Evolutionary conservation across 2,888 invertebrate genomes (phyloP).

Genomic region (Metalampra italica): DNA sequence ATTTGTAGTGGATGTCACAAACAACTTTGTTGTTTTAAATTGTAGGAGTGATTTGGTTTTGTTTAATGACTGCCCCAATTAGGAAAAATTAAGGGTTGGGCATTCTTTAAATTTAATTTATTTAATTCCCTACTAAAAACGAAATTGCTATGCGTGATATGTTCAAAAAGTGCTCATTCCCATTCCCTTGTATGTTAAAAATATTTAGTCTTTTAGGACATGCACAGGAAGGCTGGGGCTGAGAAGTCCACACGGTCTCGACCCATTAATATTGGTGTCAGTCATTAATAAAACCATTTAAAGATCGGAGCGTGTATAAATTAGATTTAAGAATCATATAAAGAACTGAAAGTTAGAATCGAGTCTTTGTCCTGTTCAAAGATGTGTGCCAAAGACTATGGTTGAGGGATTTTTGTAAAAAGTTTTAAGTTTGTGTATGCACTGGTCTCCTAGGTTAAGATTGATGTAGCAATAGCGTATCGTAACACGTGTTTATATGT

Average conservation of each 20-base stretch:
- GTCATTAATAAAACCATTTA: constrained; percentile 18
- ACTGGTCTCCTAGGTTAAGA: constrained; percentile 71
- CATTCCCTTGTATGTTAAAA: too few relatives aligned
- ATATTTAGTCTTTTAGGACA: too few relatives aligned
- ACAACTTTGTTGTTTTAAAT: constrained; percentile 4
- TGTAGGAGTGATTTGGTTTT: background rate
- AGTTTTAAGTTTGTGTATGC: constrained; percentile 52
- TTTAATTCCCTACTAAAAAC: too few relatives aligned
- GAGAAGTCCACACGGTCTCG: too few relatives aligned
- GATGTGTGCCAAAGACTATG: constrained; percentile 77
- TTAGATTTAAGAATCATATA: constrained; percentile 43
- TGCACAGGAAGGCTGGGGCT: too few relatives aligned
- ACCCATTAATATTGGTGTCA: constrained; percentile 4
- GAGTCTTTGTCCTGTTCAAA: constrained; percentile 75
- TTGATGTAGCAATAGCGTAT: constrained; percentile 67
- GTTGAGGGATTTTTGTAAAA: constrained; percentile 56
- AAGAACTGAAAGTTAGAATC: constrained; percentile 63
- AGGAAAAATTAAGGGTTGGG: background rate
- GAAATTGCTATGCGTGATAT: too few relatives aligned
- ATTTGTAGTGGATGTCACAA: constrained; percentile 16
- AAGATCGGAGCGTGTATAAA: constrained; percentile 37
- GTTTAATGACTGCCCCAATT: background rate
- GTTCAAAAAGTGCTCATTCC: too few relatives aligned
- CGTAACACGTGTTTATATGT: constrained; percentile 73
- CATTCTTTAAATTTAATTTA: too few relatives aligned